Base-by-base conservation (phyloP, 1,140 invertebrate species). In the Sycophaga agraensis region DNA sequence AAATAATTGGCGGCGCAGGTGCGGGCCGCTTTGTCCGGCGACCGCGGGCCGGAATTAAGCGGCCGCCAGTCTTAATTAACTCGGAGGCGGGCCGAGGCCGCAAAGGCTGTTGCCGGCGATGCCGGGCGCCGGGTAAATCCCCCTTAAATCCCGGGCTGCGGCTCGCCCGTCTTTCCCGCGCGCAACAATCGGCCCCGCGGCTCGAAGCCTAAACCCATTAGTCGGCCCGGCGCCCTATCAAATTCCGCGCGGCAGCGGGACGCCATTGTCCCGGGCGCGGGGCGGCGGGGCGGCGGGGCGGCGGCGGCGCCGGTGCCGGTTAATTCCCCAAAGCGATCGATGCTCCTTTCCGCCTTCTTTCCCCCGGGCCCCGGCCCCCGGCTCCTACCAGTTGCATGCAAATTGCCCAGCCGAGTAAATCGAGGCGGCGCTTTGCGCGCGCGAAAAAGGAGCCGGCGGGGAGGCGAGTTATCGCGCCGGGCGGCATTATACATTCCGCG, bases 1-100 rank as follows among this genome's bases (percentile, higher is more conserved):
- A 12, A 12, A 34, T 34, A 9, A 37, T 2, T 9, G 34, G 34
- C n/a, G 34, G 34, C 34, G 8, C 2, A n/a, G n/a, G n/a, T 37
- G 8, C 3, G 9, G 2, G 34, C 11, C 34, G n/a, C 24, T 9
- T 14, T 14, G 16, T 17, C 16, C n/a, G 40, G 34, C 17, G 19
- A n/a, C 2, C 21, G 34, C 22, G 48, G 34, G 49, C 28, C 48
- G 35, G 39, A 59, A 59, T 59, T 51, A 53, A 51, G 48, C 28
- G 28, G 19, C 57, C 42, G 56, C 56, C 63, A 59, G 60, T 70
- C 70, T 74, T 74, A 73, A 74, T 74, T 73, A 74, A 73, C 71
- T 73, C 65, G 66, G 51, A 64, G 68, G 21, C 12, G 42, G 21
- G 24, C 45, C 9, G 24, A 22, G 14, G 50, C 14, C 8, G 19